These are phyloP conservation scores for Leptoclinus maculatus DNA, from an alignment of 2,797 vertebrate species.

Conservation along the genomic window DNA sequence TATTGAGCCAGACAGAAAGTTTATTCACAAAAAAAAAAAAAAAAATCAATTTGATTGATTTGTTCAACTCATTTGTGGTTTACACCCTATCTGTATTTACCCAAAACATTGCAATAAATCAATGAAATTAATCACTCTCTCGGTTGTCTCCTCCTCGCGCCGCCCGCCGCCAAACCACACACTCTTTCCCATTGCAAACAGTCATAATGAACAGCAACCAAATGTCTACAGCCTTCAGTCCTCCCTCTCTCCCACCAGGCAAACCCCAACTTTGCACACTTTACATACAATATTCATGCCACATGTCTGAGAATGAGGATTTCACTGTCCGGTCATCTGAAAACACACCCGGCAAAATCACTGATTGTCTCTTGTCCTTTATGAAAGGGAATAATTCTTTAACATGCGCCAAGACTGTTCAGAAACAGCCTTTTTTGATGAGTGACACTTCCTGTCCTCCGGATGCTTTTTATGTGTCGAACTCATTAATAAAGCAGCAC, in stretches of 20 bases:
- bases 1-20: constrained; percentile 68
- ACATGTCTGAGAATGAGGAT: constrained; percentile 90
- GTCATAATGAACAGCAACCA: constrained; percentile 68
- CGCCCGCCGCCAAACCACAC: constrained; percentile 49
- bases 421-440: constrained; percentile 95
- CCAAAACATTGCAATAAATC: constrained; percentile 78
- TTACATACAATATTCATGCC: constrained; percentile 97
- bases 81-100: constrained; percentile 75
- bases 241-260: constrained; percentile 83
- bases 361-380: constrained; percentile 92
- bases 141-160: constrained; percentile 50
- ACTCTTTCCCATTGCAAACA: constrained; percentile 82
- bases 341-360: constrained; percentile 88
- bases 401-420: constrained; percentile 96
- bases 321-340: constrained; percentile 94
- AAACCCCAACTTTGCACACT: constrained; percentile 90
- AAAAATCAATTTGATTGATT: constrained; percentile 75
- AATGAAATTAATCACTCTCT: constrained; percentile 77
- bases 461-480: constrained; percentile 98
- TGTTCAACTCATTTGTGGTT: constrained; percentile 71
- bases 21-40: constrained; percentile 58
- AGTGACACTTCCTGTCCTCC: constrained; percentile 96
- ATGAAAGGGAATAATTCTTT: constrained; percentile 98
- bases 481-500: constrained; percentile 99
- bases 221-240: constrained; percentile 72